Conservation (phyloP, 2,113 vertebrate genomes). For the Albula glossodonta region DNA sequence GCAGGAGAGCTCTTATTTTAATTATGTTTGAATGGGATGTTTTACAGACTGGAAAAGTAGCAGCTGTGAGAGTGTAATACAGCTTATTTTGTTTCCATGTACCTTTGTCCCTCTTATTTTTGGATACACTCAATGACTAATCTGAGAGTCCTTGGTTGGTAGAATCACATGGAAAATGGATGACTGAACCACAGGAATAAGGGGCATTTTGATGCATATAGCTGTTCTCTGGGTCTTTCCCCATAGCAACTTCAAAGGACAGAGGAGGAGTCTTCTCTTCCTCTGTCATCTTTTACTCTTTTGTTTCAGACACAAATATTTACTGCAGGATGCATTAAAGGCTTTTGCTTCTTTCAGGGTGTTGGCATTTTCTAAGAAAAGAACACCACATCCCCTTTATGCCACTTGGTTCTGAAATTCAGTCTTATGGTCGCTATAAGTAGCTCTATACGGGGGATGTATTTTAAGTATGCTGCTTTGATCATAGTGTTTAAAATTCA, state of each 20-base stretch:
- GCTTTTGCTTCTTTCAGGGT: background rate
- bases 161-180: slow-evolving; percentile 1
- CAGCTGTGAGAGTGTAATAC: background rate
- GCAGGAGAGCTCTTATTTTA: background rate
- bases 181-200: background rate
- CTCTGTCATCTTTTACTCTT: background rate
- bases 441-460: background rate
- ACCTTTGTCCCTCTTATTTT: slow-evolving; percentile 3
- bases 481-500: background rate
- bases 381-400: background rate
- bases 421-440: background rate
- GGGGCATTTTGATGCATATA: background rate
- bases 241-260: slow-evolving; percentile 1
- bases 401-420: background rate
- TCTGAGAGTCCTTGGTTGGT: background rate
- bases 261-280: slow-evolving; percentile 1
- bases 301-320: slow-evolving; percentile 7
- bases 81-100: background rate
- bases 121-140: background rate
- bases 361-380: slow-evolving; percentile 6
- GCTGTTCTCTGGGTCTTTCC: slow-evolving; percentile 1
- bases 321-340: background rate
- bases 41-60: background rate
- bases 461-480: background rate
- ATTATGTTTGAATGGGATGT: background rate